These are phyloP conservation scores for Anarrhichthys ocellatus DNA, from an alignment of 2,113 vertebrate species.

Conservation along the genomic window DNA sequence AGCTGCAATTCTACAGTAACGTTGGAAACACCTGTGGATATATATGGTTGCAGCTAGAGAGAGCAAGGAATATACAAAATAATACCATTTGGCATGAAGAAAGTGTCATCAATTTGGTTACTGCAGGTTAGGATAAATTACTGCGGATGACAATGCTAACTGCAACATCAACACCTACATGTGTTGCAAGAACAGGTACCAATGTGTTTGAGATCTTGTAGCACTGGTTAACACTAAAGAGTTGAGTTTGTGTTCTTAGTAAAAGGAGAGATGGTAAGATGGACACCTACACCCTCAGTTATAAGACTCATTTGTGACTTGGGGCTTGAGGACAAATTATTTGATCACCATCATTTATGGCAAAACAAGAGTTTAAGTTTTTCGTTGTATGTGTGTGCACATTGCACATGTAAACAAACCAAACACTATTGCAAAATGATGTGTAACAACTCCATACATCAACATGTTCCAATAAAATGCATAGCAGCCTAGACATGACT, in stretches of 20 bases:
- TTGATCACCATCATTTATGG: not conserved
- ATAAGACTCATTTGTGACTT: not conserved
- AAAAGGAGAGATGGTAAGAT: not conserved
- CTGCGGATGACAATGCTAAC: slow-evolving; percentile 16
- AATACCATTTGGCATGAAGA: not conserved
- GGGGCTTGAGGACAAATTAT: not conserved
- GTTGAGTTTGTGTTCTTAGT: not conserved
- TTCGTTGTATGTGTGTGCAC: not conserved
- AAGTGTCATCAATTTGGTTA: not conserved
- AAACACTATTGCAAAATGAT: not conserved
- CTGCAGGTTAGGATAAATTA: slow-evolving; percentile 5
- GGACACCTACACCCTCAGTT: not conserved
- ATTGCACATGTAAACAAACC: not conserved
- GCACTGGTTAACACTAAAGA: slow-evolving; percentile 4
- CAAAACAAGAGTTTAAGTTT: not conserved
- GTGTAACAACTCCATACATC: not conserved
- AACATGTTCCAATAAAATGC: not conserved
- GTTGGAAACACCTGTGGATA: not conserved
- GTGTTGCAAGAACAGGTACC: not conserved
- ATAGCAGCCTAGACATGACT: not conserved
- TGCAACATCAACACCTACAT: slow-evolving; percentile 22
- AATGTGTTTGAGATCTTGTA: not conserved
- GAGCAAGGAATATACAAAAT: not conserved
- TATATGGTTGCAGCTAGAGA: not conserved
- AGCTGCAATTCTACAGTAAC: not conserved